Percentiles rank a stretch among this genome's conserved stretches.
phyloP scores from a whole-genome alignment of 1,140 invertebrate genomes.

The Acyrthosiphon pisum region DNA sequence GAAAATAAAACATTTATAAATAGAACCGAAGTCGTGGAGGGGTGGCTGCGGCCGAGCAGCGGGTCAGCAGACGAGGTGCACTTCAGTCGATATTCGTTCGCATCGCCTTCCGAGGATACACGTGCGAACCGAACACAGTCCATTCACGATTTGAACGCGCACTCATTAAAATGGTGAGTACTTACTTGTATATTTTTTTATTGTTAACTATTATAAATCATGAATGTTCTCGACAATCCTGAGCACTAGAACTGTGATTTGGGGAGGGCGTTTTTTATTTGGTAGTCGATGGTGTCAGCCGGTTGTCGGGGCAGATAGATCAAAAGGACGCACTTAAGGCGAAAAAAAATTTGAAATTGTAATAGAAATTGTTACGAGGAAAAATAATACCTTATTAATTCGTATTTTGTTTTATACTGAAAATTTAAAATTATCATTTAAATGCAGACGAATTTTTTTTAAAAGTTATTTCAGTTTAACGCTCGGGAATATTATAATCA shows the following conservation, averaged over 20 bases:
- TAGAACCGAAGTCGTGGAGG: conserved; percentile 2
- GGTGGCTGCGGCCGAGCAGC: conserved; percentile 1
- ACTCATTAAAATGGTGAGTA: conserved; percentile 43
- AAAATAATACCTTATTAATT: neutral
- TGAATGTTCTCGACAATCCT: neutral
- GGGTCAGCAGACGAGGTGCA: neutral
- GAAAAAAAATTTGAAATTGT: neutral
- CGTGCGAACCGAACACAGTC: neutral
- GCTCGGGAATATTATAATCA: no score
- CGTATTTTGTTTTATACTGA: neutral
- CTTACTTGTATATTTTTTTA: neutral
- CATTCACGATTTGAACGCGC: neutral
- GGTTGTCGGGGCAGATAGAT: neutral
- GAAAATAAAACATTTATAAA: conserved; percentile 53
- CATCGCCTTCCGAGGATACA: conserved; percentile 18
- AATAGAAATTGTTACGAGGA: neutral
- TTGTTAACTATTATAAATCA: neutral
- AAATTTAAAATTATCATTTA: neutral
- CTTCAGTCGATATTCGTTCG: conserved; percentile 37
- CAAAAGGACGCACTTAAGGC: fast-evolving
- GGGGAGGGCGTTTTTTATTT: neutral
- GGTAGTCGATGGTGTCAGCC: neutral
- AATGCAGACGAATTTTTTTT: neutral
- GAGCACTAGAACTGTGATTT: neutral
- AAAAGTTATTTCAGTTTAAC: no score